Evolutionary conservation across 1,140 invertebrate genomes (phyloP), one percentile per base, ranked within the genome.

Genomic region (Eumaeus atala): DNA sequence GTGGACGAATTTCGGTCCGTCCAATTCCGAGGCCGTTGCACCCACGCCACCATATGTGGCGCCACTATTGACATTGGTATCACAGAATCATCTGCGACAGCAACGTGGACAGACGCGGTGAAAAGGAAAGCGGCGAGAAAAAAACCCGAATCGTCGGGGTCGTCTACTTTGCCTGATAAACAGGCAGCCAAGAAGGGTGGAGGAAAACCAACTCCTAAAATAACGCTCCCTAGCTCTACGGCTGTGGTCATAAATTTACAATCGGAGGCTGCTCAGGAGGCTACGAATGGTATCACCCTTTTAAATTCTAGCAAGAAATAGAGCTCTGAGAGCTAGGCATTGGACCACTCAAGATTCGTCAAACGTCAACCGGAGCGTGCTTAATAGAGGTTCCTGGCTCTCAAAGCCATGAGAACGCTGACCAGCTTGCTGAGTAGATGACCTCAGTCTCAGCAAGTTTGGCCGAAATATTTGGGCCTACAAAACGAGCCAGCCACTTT

Each of bases 201-300:
- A n/a, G n/a, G n/a, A n/a, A n/a, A n/a, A n/a, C n/a, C n/a, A n/a
- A n/a, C n/a, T n/a, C n/a, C n/a, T n/a, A n/a, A n/a, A n/a, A n/a
- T n/a, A n/a, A n/a, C n/a, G n/a, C n/a, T n/a, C n/a, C n/a, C n/a
- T n/a, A n/a, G n/a, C n/a, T n/a, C n/a, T n/a, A n/a, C n/a, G n/a
- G 66, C 60, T 1, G 60, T 67, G 2, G 55, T 58, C 0, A 16
- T 64, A 0, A 61, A 60, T 1, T 18, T 66, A 18, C 56, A 59
- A n/a, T 58, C 59, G 0, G 62, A 47, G 6, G 59, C 59, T 2
- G 38, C 53, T 1, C 50, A 3, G 2, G 56, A 47, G 2, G 10
- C 40, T 0, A 64, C 58, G 0, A 63, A 59, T 21, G 47, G 16
- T 0, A 3, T 16, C 0, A 11, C 56, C 1, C 9, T 67, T 0